Evolutionary conservation across 2,888 invertebrate genomes (phyloP).

Genomic region (Aplocera efformata): DNA sequence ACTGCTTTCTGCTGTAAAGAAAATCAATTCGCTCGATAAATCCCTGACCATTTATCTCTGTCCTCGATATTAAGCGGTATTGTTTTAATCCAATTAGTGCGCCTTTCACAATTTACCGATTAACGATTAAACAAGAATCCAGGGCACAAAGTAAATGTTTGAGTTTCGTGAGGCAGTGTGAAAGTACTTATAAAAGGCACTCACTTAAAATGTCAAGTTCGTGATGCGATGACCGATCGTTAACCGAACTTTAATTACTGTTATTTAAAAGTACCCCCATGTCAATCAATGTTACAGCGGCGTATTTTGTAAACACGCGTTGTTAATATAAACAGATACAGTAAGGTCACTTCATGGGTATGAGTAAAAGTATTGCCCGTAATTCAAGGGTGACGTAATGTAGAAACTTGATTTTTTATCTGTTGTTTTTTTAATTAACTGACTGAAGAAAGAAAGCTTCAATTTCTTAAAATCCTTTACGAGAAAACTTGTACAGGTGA

Average conservation of each 20-base stretch:
- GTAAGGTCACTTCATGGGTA: neutral
- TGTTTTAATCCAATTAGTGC: conserved; percentile 24
- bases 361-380: no score
- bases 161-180: conserved; percentile 28
- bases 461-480: no score
- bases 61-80: conserved; percentile 13
- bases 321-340: conserved; percentile 11
- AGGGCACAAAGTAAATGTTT: conserved; percentile 37
- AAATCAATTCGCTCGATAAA: conserved; percentile 10
- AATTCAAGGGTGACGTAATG: no score
- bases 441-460: no score
- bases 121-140: conserved; percentile 10
- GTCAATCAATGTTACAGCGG: conserved; percentile 53
- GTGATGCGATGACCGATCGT: conserved; percentile 57
- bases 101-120: conserved; percentile 18
- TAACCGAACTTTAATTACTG: conserved; percentile 62
- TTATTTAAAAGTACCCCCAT: conserved; percentile 59
- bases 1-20: conserved; percentile 1
- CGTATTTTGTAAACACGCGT: conserved; percentile 43
- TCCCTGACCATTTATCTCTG: conserved; percentile 11
- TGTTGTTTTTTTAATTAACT: no score
- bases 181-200: conserved; percentile 30
- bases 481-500: no score
- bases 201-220: conserved; percentile 53
- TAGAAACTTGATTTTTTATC: no score